A percentile compares a stretch with the other conserved stretches of the same genome.
Evolutionary conservation across 2,797 vertebrate genomes (phyloP).

Genomic region (Protonibea diacanthus): DNA sequence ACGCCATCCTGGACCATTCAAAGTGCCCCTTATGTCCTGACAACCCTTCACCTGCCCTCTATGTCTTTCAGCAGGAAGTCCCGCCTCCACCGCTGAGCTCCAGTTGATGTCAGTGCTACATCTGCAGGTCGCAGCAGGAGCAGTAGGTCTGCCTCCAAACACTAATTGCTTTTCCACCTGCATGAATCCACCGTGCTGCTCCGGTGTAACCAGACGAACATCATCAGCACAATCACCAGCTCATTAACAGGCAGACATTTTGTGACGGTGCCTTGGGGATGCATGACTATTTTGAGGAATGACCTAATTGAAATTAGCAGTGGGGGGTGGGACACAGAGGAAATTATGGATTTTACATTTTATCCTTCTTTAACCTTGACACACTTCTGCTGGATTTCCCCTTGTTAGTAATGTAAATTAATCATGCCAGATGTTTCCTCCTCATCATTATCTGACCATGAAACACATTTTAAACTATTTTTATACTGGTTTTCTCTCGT

Average conservation of each 20-base stretch:
- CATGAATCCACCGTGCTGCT: slow-evolving; percentile 43
- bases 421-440: slow-evolving; percentile 3
- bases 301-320: slow-evolving; percentile 81
- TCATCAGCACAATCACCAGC: slow-evolving; percentile 65
- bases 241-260: slow-evolving; percentile 78
- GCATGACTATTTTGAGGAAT: slow-evolving; percentile 81
- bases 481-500: not conserved
- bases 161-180: slow-evolving; percentile 77
- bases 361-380: slow-evolving; percentile 79
- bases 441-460: not conserved
- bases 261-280: slow-evolving; percentile 64
- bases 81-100: slow-evolving; percentile 3
- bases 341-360: slow-evolving; percentile 71
- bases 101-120: slow-evolving; percentile 26
- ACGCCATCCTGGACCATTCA: not conserved
- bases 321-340: slow-evolving; percentile 45
- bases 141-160: slow-evolving; percentile 47
- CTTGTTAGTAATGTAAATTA: not conserved
- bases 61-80: slow-evolving; percentile 31
- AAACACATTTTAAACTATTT: not conserved
- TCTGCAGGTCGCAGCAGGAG: slow-evolving; percentile 35
- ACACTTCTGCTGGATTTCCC: slow-evolving; percentile 58
- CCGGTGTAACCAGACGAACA: slow-evolving; percentile 43
- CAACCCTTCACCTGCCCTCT: slow-evolving; percentile 6
- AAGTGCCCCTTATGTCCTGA: not conserved